Conservation (phyloP, 2,888 invertebrate species). For the Blera fallax region DNA sequence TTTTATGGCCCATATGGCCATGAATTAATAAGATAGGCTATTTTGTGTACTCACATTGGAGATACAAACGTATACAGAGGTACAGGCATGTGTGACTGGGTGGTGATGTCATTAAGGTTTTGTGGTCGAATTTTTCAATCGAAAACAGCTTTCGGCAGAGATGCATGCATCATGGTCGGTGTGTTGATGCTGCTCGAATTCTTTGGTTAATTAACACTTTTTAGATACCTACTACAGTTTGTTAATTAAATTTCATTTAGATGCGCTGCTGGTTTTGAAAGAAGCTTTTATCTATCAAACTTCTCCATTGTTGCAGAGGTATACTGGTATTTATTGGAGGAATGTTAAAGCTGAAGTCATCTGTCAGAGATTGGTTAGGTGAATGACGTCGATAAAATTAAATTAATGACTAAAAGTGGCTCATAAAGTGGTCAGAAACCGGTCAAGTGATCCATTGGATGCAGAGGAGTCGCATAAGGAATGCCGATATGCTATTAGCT, state of each 20-base stretch:
- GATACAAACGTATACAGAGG: background rate
- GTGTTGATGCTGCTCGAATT: background rate
- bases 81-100: background rate
- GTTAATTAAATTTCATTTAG: slow-evolving; percentile 30
- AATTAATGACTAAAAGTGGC: slow-evolving; percentile 33
- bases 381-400: slow-evolving; percentile 30
- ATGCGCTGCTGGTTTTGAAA: background rate
- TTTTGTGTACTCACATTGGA: slow-evolving; percentile 1
- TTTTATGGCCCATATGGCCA: slow-evolving; percentile 56
- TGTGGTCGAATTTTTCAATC: background rate
- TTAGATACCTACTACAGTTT: background rate
- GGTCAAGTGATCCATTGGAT: slow-evolving; percentile 33
- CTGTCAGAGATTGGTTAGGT: background rate
- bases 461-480: slow-evolving; percentile 6
- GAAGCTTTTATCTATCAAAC: background rate
- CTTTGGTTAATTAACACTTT: background rate
- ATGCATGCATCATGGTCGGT: background rate
- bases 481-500: slow-evolving; percentile 28
- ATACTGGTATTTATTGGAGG: background rate
- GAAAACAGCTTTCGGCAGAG: background rate
- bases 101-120: slow-evolving; percentile 42
- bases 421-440: slow-evolving; percentile 26
- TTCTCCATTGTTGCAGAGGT: background rate
- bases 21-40: slow-evolving; percentile 50
- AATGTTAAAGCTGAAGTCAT: background rate